A percentile compares a stretch with the other conserved stretches of the same genome.
phyloP scores from a whole-genome alignment of 2,888 invertebrate genomes.

The Glaucopsyche alexis region DNA sequence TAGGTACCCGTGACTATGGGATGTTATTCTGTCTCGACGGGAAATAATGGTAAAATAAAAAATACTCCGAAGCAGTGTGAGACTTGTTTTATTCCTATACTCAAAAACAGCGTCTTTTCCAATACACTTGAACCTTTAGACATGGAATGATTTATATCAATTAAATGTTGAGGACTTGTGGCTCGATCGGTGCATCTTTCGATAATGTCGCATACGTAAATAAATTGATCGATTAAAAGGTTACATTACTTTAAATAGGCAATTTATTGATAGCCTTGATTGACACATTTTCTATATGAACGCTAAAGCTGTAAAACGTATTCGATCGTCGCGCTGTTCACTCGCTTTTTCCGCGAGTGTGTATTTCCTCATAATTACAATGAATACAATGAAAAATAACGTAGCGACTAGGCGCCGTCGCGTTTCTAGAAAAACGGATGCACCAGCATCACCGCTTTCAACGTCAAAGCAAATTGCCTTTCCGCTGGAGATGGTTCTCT shows the following conservation, averaged over 20 bases:
- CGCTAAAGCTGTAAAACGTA: constrained; percentile 11
- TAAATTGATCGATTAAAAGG: constrained; percentile 3
- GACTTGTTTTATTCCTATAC: constrained; percentile 14
- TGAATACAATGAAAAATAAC: no score
- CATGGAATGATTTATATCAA: neutral
- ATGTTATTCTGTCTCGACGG: constrained; percentile 9
- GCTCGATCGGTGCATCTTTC: constrained; percentile 12
- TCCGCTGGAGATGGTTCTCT: no score
- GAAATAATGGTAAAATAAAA: constrained; percentile 6
- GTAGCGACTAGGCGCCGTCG: no score
- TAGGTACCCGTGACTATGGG: neutral
- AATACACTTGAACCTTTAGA: constrained; percentile 1
- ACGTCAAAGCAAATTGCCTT: no score
- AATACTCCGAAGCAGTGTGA: constrained; percentile 6
- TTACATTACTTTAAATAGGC: constrained; percentile 6
- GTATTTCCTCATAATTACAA: no score
- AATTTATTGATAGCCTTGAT: constrained; percentile 8
- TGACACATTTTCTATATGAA: constrained; percentile 6
- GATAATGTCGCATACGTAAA: constrained; percentile 16
- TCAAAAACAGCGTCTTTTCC: constrained; percentile 1
- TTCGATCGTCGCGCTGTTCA: constrained; percentile 5
- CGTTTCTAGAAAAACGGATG: no score
- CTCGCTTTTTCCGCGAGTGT: neutral
- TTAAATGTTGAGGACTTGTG: constrained; percentile 7
- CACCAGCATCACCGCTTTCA: no score